A percentile compares a stretch with the other conserved stretches of the same genome.
Conservation (phyloP, 2,888 invertebrate species). For the Eurois occulta region DNA sequence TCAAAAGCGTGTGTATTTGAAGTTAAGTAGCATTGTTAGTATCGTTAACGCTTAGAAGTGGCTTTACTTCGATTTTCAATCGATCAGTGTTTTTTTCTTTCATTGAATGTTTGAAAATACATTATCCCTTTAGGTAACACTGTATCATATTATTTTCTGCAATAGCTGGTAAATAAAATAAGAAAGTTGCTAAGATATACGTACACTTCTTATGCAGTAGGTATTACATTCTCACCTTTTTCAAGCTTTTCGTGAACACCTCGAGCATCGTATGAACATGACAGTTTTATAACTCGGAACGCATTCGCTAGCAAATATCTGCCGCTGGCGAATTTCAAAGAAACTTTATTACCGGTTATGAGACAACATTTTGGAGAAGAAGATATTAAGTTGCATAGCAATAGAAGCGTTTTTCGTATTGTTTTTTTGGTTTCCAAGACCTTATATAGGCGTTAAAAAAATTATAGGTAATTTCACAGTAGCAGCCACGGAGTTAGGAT, state of each 20-base stretch:
- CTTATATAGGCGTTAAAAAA: background rate
- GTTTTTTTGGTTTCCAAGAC: background rate
- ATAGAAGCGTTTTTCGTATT: background rate
- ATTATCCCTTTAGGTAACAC: background rate
- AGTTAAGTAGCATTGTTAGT: background rate
- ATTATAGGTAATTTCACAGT: background rate
- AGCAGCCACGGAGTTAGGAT: background rate
- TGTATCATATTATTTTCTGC: background rate
- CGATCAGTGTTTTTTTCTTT: background rate
- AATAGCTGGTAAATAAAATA: background rate
- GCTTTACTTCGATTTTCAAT: background rate
- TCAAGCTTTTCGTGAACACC: constrained; percentile 5
- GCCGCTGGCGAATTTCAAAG: constrained; percentile 36
- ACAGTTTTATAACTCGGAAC: constrained; percentile 45
- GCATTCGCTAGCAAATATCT: constrained; percentile 38
- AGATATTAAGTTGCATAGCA: constrained; percentile 25
- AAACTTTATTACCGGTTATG: constrained; percentile 39
- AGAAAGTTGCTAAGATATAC: background rate
- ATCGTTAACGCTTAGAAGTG: background rate
- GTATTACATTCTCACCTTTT: constrained; percentile 24
- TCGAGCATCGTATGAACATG: constrained; percentile 38
- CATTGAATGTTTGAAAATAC: background rate
- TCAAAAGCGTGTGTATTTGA: background rate
- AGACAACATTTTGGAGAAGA: constrained; percentile 23
- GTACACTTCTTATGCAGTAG: background rate